A percentile compares a stretch with the other conserved stretches of the same genome.
These are phyloP conservation scores for Vultur gryphus DNA, from an alignment of 2,797 vertebrate species.

Conservation along the genomic window DNA sequence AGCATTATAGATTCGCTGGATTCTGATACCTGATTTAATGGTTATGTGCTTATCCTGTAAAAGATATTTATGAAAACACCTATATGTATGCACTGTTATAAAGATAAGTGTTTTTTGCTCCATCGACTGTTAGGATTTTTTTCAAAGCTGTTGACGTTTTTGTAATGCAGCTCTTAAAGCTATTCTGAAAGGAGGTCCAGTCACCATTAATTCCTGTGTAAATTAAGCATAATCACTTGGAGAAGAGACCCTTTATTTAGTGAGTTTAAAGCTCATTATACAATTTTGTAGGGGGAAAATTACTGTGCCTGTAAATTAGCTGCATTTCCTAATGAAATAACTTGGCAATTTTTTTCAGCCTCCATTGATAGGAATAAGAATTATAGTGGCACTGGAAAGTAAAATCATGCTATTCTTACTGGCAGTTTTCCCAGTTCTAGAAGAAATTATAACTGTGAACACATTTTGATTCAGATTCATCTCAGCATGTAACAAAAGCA, in stretches of 20 bases:
- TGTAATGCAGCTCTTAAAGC: not conserved
- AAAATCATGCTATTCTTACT: not conserved
- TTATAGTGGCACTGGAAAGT: not conserved
- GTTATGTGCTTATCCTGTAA: not conserved
- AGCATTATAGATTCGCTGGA: not conserved
- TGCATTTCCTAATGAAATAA: slow-evolving; percentile 59
- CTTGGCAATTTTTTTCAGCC: slow-evolving; percentile 24
- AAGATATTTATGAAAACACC: not conserved
- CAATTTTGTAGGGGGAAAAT: slow-evolving; percentile 58
- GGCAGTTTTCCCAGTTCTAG: slow-evolving; percentile 2
- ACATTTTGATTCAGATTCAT: slow-evolving; percentile 16
- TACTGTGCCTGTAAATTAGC: slow-evolving; percentile 41
- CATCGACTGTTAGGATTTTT: not conserved
- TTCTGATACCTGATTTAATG: not conserved
- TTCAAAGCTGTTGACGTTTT: not conserved
- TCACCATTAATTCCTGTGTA: slow-evolving; percentile 44
- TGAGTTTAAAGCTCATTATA: slow-evolving; percentile 61
- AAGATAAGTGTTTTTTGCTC: not conserved
- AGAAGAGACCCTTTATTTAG: slow-evolving; percentile 56
- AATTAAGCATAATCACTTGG: slow-evolving; percentile 52
- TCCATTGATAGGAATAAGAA: slow-evolving; percentile 10
- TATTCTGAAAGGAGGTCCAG: slow-evolving; percentile 14
- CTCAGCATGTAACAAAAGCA: slow-evolving; percentile 19
- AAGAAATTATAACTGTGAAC: slow-evolving; percentile 21
- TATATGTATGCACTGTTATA: not conserved